Conservation (phyloP, 2,797 vertebrate species). For the Meda fulgida region DNA sequence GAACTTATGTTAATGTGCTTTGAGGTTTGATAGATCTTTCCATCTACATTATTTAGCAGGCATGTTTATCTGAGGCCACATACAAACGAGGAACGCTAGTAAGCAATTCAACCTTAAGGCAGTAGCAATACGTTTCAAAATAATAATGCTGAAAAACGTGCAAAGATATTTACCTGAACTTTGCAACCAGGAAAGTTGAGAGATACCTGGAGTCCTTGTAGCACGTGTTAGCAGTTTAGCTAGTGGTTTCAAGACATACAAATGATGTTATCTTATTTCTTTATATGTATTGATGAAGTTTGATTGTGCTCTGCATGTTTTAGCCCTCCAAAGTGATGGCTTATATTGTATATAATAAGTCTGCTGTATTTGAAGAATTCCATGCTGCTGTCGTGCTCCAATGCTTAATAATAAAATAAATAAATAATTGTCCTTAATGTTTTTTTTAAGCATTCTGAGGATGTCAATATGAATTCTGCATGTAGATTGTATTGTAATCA, state of each 20-base stretch:
- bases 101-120: neutral
- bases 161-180: neutral
- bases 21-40: slow-evolving; percentile 3
- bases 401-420: no score
- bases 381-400: neutral
- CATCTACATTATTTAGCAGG: neutral
- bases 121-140: neutral
- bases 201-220: neutral
- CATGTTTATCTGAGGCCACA: neutral
- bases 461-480: neutral
- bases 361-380: neutral
- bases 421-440: neutral
- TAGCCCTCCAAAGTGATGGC: no score
- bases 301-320: neutral
- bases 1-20: neutral
- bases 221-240: neutral
- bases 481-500: neutral
- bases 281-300: neutral
- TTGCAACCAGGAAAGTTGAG: neutral
- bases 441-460: neutral
- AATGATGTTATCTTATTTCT: neutral
- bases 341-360: neutral
- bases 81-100: neutral
- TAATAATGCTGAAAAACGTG: neutral
- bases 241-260: neutral